phyloP scores from a whole-genome alignment of 2,113 vertebrate species.

The Pardalotus punctatus region DNA sequence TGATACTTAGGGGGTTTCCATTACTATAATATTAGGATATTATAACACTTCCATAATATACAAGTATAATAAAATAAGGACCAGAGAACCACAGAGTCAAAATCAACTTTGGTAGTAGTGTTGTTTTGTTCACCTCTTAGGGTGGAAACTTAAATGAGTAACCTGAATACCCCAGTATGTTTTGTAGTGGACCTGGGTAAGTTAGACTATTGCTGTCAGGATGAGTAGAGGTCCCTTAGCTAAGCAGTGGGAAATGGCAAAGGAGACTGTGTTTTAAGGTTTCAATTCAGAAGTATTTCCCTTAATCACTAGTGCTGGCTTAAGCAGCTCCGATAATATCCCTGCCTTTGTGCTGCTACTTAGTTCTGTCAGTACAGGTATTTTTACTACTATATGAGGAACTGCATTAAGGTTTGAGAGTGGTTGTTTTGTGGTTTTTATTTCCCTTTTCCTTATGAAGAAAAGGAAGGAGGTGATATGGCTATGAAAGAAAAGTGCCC shows the following conservation, averaged over 20 bases:
- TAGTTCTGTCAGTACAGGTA: neutral
- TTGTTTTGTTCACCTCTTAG: neutral
- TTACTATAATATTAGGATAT: neutral
- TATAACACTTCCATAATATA: neutral
- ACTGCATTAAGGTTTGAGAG: neutral
- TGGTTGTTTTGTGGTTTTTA: neutral
- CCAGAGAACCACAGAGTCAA: neutral
- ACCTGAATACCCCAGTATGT: neutral
- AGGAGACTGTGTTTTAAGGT: neutral
- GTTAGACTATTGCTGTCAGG: fast-evolving
- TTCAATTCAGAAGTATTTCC: neutral
- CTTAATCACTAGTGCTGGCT: neutral
- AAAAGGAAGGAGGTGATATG: neutral
- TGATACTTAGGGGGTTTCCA: neutral
- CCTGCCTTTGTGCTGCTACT: neutral
- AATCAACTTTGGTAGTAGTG: neutral
- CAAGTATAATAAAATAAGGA: neutral
- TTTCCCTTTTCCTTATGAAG: neutral
- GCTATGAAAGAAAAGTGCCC: neutral
- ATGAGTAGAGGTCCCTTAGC: neutral
- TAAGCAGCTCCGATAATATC: neutral
- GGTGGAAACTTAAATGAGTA: neutral
- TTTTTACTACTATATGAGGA: neutral
- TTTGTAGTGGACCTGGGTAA: neutral
- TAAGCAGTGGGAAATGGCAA: neutral